These are phyloP conservation scores for Beroe ovata DNA, from an alignment of 37 sponge, comb jelly and placozoan genomes.

Conservation along the genomic window DNA sequence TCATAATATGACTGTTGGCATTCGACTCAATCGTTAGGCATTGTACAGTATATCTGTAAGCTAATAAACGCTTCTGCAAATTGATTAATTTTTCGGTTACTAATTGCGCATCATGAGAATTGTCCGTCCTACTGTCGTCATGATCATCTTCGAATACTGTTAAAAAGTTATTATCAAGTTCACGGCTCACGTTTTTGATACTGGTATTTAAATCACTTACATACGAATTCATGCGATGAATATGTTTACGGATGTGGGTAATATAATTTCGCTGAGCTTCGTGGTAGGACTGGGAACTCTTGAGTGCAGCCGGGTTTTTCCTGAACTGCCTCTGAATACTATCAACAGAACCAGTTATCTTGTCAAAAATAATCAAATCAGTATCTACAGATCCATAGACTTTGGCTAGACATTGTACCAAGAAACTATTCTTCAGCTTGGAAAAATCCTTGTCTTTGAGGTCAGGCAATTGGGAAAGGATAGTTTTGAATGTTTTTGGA, in stretches of 20 bases:
- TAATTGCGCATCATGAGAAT: neutral
- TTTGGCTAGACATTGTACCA: slow-evolving; percentile 4
- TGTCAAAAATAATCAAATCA: neutral
- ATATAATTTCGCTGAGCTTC: neutral
- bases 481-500: neutral
- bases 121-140: neutral
- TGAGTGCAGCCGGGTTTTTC: neutral
- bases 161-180: neutral
- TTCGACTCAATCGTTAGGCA: neutral
- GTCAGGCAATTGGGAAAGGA: neutral
- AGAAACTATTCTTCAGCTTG: neutral
- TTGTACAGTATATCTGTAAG: neutral
- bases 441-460: neutral
- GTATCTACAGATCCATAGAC: neutral
- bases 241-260: neutral
- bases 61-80: slow-evolving; percentile 16
- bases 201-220: neutral
- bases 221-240: neutral
- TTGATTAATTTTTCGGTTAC: neutral
- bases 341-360: neutral
- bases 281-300: neutral
- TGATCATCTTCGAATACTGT: neutral
- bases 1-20: neutral
- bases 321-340: slow-evolving; percentile 5
- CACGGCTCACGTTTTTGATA: neutral